Base-by-base conservation (phyloP, 2,113 vertebrate species). In the Oreotrochilus melanogaster region DNA sequence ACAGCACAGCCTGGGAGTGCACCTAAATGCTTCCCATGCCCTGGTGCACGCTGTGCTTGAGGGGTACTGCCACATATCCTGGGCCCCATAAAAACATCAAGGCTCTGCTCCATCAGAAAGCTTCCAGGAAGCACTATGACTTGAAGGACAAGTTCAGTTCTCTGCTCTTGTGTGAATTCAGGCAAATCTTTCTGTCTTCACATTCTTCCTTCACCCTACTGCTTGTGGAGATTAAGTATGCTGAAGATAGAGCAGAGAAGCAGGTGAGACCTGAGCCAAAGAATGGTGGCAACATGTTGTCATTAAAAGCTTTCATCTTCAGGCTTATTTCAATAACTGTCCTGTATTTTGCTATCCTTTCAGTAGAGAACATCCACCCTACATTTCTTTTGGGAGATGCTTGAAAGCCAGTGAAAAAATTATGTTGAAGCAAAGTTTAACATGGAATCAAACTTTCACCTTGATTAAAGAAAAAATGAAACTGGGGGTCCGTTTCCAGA, bases 1-100 rank as follows among this genome's bases (percentile, higher is more conserved):
- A 57, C 65, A 71, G 23, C 65, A 80, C 66, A 33, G 43, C 7
- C 11, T 1, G 0, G 21, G 11, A 48, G 16, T 2, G 16, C 33
- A 50, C 19, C 5, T 43, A n/a, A 83, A 57, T 0, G 0, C 9
- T 9, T 11, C 5, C 24, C 0, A 1, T 4, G 9, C 14, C 62
- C 72, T 28, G 27, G 42, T 10, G 19, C 4, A 48, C 45, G 61
- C 53, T 45, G 27, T 69, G 57, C n/a, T 58, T 37, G 21, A 86
- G 51, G 8, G 33, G 9, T 6, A 53, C 61, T 12, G 3, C n/a
- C 33, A 39, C 10, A 7, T 17, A 61, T 60, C 47, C 62, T 60
- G 13, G 28, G 33, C 50, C 51, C 47, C n/a, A 43, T 19, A 33
- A 73, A 83, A 86, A 17, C 71, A 86, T 22, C 16, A 86, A 70